Evolutionary conservation across 35 echinoderm and acorn worm genomes (phyloP).

Genomic region (Ptychodera flava): DNA sequence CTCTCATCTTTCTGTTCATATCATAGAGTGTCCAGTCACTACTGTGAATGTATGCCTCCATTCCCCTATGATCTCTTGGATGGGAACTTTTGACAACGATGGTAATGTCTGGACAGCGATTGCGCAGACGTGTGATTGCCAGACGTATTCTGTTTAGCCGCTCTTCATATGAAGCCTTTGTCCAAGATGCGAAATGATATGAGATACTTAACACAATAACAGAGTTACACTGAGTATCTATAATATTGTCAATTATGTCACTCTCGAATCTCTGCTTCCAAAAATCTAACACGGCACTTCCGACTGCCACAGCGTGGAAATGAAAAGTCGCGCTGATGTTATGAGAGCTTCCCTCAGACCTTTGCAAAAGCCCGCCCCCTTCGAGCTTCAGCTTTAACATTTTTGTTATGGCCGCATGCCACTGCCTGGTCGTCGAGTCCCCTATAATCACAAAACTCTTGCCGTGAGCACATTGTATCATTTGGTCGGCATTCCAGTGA

Average conservation of each 20-base stretch:
- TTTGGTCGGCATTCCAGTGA: not conserved
- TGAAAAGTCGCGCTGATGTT: not conserved
- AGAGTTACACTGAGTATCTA: not conserved
- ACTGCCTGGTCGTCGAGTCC: not conserved
- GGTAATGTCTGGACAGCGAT: not conserved
- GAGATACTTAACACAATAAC: not conserved
- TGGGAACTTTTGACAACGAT: not conserved
- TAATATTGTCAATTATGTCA: not conserved
- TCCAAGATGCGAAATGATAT: not conserved
- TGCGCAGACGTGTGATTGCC: not conserved
- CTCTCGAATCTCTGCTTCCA: not conserved
- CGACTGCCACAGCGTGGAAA: not conserved
- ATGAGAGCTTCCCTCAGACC: not conserved
- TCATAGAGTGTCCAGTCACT: not conserved
- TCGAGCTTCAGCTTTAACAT: not conserved
- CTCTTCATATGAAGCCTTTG: not conserved
- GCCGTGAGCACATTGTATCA: not conserved
- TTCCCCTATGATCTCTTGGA: not conserved
- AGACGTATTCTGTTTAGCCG: not conserved
- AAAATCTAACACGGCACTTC: not conserved
- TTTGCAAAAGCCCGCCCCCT: not conserved
- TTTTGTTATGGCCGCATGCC: not conserved
- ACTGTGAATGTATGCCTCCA: not conserved
- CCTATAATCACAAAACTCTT: not conserved
- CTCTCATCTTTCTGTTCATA: not conserved